These are phyloP conservation scores for Plodia interpunctella DNA, from an alignment of 1,140 invertebrate species.

Conservation along the genomic window DNA sequence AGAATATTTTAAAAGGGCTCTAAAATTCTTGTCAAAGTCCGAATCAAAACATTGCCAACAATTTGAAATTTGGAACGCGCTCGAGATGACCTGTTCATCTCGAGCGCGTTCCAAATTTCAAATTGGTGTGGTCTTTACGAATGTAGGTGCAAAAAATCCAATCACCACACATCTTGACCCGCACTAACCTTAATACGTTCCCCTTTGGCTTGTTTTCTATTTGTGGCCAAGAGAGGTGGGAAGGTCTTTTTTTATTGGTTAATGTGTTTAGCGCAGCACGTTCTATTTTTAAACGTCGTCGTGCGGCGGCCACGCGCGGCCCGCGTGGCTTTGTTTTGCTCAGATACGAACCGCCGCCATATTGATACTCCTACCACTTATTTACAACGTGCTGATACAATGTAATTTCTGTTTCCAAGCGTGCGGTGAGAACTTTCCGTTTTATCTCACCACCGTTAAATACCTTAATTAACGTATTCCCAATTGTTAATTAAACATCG, in stretches of 20 bases:
- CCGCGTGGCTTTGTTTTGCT: constrained; percentile 68
- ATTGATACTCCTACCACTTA: constrained; percentile 53
- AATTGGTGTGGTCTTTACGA: constrained; percentile 57
- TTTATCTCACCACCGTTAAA: constrained; percentile 45
- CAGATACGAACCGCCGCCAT: constrained; percentile 38
- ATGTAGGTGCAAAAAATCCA: constrained; percentile 27
- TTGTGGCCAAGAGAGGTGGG: constrained; percentile 19
- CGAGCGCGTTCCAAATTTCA: too few species aligned
- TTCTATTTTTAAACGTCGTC: constrained; percentile 61
- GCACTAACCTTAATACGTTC: constrained; percentile 16
- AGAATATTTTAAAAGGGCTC: background rate
- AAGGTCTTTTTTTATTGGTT: constrained; percentile 34
- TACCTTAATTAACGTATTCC: constrained; percentile 46
- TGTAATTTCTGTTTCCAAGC: constrained; percentile 43
- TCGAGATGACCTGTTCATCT: constrained; percentile 46
- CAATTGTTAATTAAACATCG: constrained; percentile 36
- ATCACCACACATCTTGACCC: constrained; percentile 36
- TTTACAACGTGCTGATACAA: constrained; percentile 43
- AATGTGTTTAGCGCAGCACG: constrained; percentile 40
- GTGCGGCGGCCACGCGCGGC: constrained; percentile 48
- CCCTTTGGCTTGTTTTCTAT: constrained; percentile 13
- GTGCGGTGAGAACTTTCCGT: constrained; percentile 28
- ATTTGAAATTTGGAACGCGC: constrained; percentile 53
- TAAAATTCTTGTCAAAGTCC: constrained; percentile 10
- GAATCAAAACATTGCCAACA: constrained; percentile 32